Evolutionary conservation across 2,888 invertebrate genomes (phyloP).

Genomic region (Cartodere bifasciata): DNA sequence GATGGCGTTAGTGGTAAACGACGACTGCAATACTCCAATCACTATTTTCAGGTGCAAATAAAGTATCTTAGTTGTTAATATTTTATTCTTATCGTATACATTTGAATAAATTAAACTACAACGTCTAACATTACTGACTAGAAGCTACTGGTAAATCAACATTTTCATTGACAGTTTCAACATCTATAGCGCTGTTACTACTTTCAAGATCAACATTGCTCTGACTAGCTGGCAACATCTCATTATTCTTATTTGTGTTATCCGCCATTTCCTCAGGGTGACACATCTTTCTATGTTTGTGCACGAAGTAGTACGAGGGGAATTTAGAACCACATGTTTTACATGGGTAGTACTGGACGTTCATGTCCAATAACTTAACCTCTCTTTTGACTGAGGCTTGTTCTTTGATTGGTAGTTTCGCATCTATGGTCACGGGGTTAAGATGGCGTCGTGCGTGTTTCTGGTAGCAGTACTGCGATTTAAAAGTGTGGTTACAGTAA

Average conservation of each 20-base stretch:
- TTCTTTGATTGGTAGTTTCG: conserved; percentile 20
- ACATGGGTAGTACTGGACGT: conserved; percentile 86
- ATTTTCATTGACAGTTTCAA: conserved; percentile 24
- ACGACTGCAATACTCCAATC: no score
- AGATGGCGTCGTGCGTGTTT: conserved; percentile 61
- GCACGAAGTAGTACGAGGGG: conserved; percentile 88
- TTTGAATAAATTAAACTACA: no score
- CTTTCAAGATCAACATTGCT: conserved; percentile 18
- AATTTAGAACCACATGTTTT: conserved; percentile 87
- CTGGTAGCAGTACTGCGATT: conserved; percentile 75
- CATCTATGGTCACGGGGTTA: conserved; percentile 44
- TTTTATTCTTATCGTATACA: no score
- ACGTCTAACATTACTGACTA: no score
- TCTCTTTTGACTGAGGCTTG: conserved; percentile 37
- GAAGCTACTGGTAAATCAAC: no score
- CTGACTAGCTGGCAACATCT: conserved; percentile 23
- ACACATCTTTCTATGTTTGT: conserved; percentile 79
- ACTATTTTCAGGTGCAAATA: no score
- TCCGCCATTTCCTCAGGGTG: conserved; percentile 52
- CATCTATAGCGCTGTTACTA: conserved; percentile 24
- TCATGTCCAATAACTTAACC: conserved; percentile 56
- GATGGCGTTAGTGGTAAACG: no score
- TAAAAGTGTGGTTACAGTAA: conserved; percentile 68
- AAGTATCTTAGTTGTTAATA: no score
- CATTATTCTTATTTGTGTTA: conserved; percentile 31